These are phyloP conservation scores for Phrynocephalus forsythii DNA, from an alignment of 2,797 vertebrate genomes.

Conservation along the genomic window DNA sequence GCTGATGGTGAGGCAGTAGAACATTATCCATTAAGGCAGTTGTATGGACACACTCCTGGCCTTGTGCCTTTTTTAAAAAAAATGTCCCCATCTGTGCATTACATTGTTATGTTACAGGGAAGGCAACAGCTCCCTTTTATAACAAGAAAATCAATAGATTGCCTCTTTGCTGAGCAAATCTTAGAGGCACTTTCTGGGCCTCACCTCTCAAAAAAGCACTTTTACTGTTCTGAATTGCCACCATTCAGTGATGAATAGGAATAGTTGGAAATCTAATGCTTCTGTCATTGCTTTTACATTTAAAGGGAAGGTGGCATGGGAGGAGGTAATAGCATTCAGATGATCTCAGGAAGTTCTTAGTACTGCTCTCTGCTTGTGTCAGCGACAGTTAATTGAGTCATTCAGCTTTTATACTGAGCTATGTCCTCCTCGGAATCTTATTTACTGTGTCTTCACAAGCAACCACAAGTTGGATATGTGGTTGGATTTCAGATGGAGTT, in stretches of 20 bases:
- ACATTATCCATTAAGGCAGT: constrained; percentile 15
- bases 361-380: neutral
- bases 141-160: constrained; percentile 43
- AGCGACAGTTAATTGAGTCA: neutral
- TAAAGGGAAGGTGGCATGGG: neutral
- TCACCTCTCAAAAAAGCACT: neutral
- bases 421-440: neutral
- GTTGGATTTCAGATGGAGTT: neutral
- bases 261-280: neutral
- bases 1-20: constrained; percentile 47
- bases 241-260: neutral
- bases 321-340: neutral
- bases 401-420: neutral
- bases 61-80: constrained; percentile 17
- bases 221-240: constrained; percentile 32
- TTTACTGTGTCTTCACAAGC: neutral
- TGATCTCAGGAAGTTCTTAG: neutral
- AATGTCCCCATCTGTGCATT: constrained; percentile 32
- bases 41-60: constrained; percentile 12
- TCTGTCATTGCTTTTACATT: constrained; percentile 12
- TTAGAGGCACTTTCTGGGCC: constrained; percentile 15
- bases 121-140: constrained; percentile 12
- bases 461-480: neutral
- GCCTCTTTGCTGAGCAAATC: constrained; percentile 20
- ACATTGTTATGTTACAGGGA: constrained; percentile 29